Evolutionary conservation across 2,888 invertebrate genomes (phyloP).

Genomic region (Theretra japonica): DNA sequence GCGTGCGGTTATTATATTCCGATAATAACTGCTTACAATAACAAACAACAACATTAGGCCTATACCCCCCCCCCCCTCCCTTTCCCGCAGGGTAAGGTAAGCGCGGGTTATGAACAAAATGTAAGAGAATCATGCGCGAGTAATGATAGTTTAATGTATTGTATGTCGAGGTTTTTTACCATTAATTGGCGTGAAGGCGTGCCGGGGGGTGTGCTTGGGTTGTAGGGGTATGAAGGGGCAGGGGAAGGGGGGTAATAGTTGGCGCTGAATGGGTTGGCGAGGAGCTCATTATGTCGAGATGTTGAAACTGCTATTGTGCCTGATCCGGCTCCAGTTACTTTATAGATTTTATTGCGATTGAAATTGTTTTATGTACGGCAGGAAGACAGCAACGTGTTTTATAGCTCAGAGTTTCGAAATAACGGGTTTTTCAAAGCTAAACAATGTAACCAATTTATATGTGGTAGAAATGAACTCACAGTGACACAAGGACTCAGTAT

Average conservation of each 20-base stretch:
- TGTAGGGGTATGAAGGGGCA: neutral
- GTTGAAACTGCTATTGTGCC: neutral
- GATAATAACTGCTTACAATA: conserved; percentile 14
- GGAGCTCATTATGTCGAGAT: conserved; percentile 5
- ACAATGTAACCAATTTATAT: neutral
- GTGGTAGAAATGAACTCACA: too few species aligned
- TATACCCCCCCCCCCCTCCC: too few species aligned
- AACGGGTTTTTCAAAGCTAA: neutral
- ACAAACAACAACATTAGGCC: conserved; percentile 8
- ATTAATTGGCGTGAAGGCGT: conserved; percentile 15
- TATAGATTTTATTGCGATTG: conserved; percentile 4
- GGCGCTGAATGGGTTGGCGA: neutral
- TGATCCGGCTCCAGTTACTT: neutral
- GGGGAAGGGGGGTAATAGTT: neutral
- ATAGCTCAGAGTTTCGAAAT: neutral
- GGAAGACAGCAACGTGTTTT: neutral
- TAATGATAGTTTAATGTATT: conserved; percentile 8
- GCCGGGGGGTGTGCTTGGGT: neutral
- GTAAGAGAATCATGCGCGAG: neutral
- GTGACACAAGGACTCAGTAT: too few species aligned
- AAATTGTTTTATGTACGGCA: neutral
- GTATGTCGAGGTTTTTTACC: conserved; percentile 5
- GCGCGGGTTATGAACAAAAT: conserved; percentile 1
- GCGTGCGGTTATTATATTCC: conserved; percentile 23
- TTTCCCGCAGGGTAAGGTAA: too few species aligned